A percentile compares a stretch with the other conserved stretches of the same genome.
Evolutionary conservation across 2,797 vertebrate genomes (phyloP).

Genomic region (Xenops minutus): DNA sequence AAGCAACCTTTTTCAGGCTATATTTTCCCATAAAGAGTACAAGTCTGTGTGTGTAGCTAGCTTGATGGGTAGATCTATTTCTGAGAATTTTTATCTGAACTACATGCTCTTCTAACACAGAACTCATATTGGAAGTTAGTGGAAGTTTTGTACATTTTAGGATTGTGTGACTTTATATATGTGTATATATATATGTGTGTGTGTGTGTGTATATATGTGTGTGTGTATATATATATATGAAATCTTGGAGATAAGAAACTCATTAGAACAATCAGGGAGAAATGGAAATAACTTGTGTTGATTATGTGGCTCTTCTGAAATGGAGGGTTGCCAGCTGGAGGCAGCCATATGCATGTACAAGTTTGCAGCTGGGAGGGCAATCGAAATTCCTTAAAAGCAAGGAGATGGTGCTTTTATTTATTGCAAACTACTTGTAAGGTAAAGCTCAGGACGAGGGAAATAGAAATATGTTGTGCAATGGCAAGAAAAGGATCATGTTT

Average conservation of each 20-base stretch:
- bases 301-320: neutral
- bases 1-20: neutral
- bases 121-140: neutral
- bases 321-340: slow-evolving; percentile 33
- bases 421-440: neutral
- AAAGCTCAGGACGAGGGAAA: neutral
- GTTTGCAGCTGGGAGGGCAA: neutral
- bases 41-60: neutral
- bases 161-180: neutral
- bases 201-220: too few relatives aligned
- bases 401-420: neutral
- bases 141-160: neutral
- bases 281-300: slow-evolving; percentile 18
- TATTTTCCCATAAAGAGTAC: neutral
- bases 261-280: neutral
- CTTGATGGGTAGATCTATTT: neutral
- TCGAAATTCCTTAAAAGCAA: slow-evolving; percentile 16
- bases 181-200: neutral
- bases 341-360: neutral
- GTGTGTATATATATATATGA: neutral
- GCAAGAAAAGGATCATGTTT: neutral
- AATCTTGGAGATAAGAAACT: neutral
- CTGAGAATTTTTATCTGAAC: neutral
- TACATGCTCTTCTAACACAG: neutral
- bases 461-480: neutral